Base-by-base conservation (phyloP, 1,140 invertebrate species). In the Cydia amplana region DNA sequence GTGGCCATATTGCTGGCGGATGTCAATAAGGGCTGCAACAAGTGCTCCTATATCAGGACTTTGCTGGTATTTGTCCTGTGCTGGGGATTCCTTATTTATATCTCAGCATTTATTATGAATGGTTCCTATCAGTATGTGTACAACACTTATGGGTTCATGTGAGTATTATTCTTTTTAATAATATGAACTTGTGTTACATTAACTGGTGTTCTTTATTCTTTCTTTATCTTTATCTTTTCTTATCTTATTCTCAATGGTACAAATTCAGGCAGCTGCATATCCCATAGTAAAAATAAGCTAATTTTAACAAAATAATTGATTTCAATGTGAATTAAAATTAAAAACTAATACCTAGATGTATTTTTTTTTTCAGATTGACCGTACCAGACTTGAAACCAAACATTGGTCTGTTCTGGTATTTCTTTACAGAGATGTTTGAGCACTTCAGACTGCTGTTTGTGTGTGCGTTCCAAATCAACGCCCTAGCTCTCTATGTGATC, bases 381-480 rank as follows among this genome's bases (percentile, higher is more conserved):
- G 97, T 99, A 23, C 97, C 97, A 25, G 98, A 99, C 93, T 93
- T 99, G 65, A 97, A 97, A 80, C 99, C 99, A 25, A 99, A 99
- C 87, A 97, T 99, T 84, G 99, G 99, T 3, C 93, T 99, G 0
- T 99, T 99, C 90, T 99, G 99, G 99, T 99, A 99, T 89, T 99
- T 99, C 90, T 99, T 99, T 87, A 99, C 98, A 0, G 99, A 99
- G 94, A 99, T 99, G 97, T 99, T 99, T 94, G 98, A 99, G 84
- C 99, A 99, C 91, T 99, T 99, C 85, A 95, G 98, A 72, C 94
- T 96, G 75, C 95, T 99, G 79, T 99, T 99, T 93, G 95, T 99
- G 1, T 98, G 96, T 85, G 97, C 98, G 77, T 99, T 99, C 88
- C 99, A 99, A 94, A 96, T 99, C 74, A 99, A 99, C 93, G 97